Evolutionary conservation across 2,888 invertebrate genomes (phyloP).

Genomic region (Congeria kusceri): DNA sequence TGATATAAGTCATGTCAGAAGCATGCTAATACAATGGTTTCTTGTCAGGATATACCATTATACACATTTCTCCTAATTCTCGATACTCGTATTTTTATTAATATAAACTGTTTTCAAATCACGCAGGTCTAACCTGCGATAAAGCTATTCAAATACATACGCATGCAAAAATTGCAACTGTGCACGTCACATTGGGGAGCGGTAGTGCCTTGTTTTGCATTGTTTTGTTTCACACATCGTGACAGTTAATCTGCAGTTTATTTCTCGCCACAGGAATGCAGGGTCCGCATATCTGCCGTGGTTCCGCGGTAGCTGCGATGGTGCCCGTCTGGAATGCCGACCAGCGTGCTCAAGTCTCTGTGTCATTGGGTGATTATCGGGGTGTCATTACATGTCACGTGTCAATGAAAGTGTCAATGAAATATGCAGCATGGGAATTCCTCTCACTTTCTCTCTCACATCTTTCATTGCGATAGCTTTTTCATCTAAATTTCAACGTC

Average conservation of each 20-base stretch:
- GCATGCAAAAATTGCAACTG: no score
- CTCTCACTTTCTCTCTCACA: not conserved
- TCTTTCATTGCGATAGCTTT: no score
- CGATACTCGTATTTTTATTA: no score
- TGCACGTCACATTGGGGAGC: no score
- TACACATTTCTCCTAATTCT: no score
- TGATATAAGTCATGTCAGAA: no score
- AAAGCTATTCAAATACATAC: no score
- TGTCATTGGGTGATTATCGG: conserved; percentile 24
- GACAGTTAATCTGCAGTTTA: conserved; percentile 2
- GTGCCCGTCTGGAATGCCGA: conserved; percentile 22
- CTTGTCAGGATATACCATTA: no score
- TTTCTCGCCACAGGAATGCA: not conserved
- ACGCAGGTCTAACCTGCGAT: no score
- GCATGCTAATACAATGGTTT: no score
- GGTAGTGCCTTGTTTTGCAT: not conserved
- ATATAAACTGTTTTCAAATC: no score
- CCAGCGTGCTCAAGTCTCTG: conserved; percentile 3
- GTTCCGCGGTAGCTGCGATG: conserved; percentile 11
- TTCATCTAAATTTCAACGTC: no score
- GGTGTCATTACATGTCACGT: conserved; percentile 34
- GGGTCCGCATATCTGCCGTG: not conserved
- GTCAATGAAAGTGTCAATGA: not conserved
- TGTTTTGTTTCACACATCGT: not conserved
- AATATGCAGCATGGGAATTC: not conserved